Evolutionary conservation across 2,797 vertebrate species (phyloP).

Genomic region (Pelodytes ibericus): DNA sequence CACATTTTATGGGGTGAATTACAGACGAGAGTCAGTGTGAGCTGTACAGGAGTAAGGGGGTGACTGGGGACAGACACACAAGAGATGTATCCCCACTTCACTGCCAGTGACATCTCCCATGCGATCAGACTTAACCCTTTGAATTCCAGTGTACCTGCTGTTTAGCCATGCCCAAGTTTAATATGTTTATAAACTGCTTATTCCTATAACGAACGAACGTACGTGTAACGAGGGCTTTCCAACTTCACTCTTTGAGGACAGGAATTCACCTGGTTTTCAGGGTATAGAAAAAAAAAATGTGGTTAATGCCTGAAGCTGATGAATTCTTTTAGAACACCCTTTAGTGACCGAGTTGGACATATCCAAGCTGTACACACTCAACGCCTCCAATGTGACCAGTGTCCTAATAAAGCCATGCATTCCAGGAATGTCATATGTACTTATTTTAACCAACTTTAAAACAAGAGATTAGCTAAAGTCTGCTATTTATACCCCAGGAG

Average conservation of each 20-base stretch:
- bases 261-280: no score
- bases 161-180: no score
- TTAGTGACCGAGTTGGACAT: no score
- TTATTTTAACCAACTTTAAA: conserved; percentile 67
- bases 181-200: no score
- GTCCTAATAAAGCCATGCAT: conserved; percentile 61
- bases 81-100: not conserved
- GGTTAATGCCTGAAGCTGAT: conserved; percentile 3
- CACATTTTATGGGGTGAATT: not conserved
- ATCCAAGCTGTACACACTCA: conserved; percentile 25
- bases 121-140: no score
- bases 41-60: conserved; percentile 20
- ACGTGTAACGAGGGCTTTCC: no score
- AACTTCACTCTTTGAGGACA: no score
- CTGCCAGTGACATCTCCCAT: no score
- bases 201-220: no score
- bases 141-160: no score
- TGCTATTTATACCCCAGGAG: conserved; percentile 67
- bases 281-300: no score
- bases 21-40: not conserved
- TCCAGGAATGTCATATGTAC: conserved; percentile 64
- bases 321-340: not conserved
- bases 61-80: conserved; percentile 14
- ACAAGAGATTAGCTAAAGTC: conserved; percentile 63
- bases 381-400: conserved; percentile 36